These are phyloP conservation scores for Astyanax mexicanus DNA, from an alignment of 2,797 vertebrate genomes.

Conservation along the genomic window DNA sequence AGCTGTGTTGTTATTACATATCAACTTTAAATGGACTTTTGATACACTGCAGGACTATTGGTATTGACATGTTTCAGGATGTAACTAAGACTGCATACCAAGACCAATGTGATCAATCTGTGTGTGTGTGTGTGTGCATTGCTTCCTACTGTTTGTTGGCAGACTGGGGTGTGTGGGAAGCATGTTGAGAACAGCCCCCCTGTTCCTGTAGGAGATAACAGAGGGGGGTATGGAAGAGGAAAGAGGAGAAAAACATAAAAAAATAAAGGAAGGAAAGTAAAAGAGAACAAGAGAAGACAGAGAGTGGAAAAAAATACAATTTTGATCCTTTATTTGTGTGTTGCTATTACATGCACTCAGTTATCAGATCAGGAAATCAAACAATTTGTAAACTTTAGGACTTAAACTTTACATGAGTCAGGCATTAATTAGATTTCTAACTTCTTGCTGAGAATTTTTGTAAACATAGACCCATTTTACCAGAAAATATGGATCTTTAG, in stretches of 20 bases:
- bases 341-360: no score
- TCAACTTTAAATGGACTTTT: conserved; percentile 26
- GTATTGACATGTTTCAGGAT: conserved; percentile 31
- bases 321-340: no score
- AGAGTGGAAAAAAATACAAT: not conserved
- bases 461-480: no score
- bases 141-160: conserved; percentile 64
- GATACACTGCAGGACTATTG: conserved; percentile 28
- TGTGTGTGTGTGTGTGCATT: conserved; percentile 48
- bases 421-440: no score
- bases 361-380: no score
- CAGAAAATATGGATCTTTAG: no score
- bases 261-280: conserved; percentile 65
- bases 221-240: conserved; percentile 46
- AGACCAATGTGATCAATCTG: not conserved
- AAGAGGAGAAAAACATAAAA: no score
- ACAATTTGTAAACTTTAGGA: no score
- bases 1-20: not conserved
- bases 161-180: conserved; percentile 74
- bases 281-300: conserved; percentile 62
- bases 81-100: conserved; percentile 12
- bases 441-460: no score
- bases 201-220: conserved; percentile 71
- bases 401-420: no score
- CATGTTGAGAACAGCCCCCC: conserved; percentile 74